Conservation (phyloP, 92 coral and sea anemone species). For the Zoanthus sansibaricus region DNA sequence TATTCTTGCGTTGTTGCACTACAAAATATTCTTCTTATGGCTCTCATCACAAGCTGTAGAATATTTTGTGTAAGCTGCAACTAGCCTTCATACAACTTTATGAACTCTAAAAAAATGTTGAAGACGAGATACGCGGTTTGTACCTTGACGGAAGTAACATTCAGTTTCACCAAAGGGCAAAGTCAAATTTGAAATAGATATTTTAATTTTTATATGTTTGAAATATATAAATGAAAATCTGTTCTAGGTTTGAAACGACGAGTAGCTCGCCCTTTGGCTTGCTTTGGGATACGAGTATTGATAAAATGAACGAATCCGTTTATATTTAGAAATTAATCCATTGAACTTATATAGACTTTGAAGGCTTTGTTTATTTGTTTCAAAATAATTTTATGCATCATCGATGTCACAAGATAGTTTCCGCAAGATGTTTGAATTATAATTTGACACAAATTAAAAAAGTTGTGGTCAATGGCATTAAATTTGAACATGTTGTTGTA, state of each 20-base stretch:
- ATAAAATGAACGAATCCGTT: not conserved
- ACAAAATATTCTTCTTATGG: too few species aligned
- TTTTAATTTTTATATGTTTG: too few species aligned
- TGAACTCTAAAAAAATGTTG: too few species aligned
- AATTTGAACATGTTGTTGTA: not conserved
- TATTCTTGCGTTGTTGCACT: too few species aligned
- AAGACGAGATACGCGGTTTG: too few species aligned
- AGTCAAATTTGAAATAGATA: not conserved
- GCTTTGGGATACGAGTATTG: not conserved
- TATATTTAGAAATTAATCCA: not conserved
- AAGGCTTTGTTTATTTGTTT: not conserved
- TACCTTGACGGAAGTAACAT: not conserved
- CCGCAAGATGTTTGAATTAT: not conserved
- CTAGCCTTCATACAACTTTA: too few species aligned
- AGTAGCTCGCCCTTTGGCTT: not conserved
- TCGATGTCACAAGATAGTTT: not conserved
- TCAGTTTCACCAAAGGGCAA: too few species aligned
- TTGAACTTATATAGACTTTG: not conserved
- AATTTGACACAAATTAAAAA: not conserved
- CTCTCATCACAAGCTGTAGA: too few species aligned
- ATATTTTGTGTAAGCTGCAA: too few species aligned
- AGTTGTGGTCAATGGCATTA: not conserved
- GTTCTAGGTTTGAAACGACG: too few species aligned
- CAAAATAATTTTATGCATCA: not conserved
- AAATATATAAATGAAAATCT: too few species aligned